Percentiles rank a stretch among this genome's conserved stretches.
These are phyloP conservation scores for Limanda limanda DNA, from an alignment of 2,113 vertebrate species.

Conservation along the genomic window DNA sequence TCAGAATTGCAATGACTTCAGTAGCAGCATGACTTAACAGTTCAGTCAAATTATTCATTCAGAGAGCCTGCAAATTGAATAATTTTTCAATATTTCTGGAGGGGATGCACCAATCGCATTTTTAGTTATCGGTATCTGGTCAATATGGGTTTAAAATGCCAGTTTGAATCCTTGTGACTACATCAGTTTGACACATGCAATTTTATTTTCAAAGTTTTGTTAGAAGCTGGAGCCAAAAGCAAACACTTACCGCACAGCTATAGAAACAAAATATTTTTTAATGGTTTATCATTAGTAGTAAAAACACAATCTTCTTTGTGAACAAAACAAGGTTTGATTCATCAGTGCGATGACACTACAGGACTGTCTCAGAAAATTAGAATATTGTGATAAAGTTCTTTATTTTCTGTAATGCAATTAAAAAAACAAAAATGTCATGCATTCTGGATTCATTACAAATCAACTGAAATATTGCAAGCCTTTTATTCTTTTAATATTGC, in stretches of 20 bases:
- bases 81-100: constrained; percentile 25
- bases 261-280: neutral
- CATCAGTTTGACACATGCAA: constrained; percentile 16
- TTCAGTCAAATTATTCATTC: constrained; percentile 22
- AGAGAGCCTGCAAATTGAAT: constrained; percentile 8
- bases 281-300: no score
- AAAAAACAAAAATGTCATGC: no score
- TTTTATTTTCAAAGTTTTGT: constrained; percentile 32
- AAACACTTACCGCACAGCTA: neutral
- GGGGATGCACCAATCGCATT: constrained; percentile 22
- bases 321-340: constrained; percentile 7
- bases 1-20: constrained; percentile 39
- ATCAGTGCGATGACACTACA: neutral
- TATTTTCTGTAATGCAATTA: no score
- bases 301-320: constrained; percentile 9
- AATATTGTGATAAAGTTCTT: no score
- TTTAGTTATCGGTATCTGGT: constrained; percentile 12
- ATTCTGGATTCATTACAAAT: no score
- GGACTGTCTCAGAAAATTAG: no score
- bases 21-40: constrained; percentile 24
- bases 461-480: no score
- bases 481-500: no score
- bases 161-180: constrained; percentile 22
- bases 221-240: constrained; percentile 20
- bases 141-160: constrained; percentile 22